phyloP scores from a whole-genome alignment of 1,140 invertebrate species.

The Latrodectus geometricus region DNA sequence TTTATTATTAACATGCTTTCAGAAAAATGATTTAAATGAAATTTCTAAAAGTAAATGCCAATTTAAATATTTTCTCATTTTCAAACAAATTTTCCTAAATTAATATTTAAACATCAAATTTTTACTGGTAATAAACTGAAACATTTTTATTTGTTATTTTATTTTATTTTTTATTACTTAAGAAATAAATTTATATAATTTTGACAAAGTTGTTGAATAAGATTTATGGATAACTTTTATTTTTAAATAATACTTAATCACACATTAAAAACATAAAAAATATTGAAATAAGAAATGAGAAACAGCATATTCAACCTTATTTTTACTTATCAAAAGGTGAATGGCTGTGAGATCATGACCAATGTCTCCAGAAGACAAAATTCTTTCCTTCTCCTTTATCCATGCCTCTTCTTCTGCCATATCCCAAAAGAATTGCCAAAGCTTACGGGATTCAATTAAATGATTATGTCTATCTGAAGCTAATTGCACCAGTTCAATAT shows the following conservation, averaged over 20 bases:
- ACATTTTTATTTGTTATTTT: neutral
- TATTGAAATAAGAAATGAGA: neutral
- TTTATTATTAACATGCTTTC: too few relatives aligned
- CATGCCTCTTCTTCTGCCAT: constrained; percentile 99
- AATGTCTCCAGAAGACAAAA: constrained; percentile 93
- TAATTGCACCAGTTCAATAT: constrained; percentile 91
- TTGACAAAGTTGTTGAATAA: too few relatives aligned
- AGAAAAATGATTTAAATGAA: too few relatives aligned
- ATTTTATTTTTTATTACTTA: neutral
- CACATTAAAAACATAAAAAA: neutral
- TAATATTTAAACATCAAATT: too few relatives aligned
- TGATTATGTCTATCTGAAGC: constrained; percentile 90
- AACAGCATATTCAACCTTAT: constrained; percentile 75
- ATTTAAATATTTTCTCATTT: too few relatives aligned
- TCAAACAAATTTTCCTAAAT: too few relatives aligned
- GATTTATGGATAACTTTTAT: neutral
- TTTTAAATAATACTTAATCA: neutral
- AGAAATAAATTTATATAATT: too few relatives aligned
- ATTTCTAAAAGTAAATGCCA: too few relatives aligned
- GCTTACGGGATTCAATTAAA: constrained; percentile 95
- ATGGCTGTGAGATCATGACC: constrained; percentile 97
- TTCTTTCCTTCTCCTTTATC: constrained; percentile 99
- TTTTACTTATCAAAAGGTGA: constrained; percentile 91
- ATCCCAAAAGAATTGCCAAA: constrained; percentile 99
- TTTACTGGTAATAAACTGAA: too few relatives aligned